phyloP scores from a whole-genome alignment of 2,113 vertebrate genomes.

The Xiphophorus maculatus region DNA sequence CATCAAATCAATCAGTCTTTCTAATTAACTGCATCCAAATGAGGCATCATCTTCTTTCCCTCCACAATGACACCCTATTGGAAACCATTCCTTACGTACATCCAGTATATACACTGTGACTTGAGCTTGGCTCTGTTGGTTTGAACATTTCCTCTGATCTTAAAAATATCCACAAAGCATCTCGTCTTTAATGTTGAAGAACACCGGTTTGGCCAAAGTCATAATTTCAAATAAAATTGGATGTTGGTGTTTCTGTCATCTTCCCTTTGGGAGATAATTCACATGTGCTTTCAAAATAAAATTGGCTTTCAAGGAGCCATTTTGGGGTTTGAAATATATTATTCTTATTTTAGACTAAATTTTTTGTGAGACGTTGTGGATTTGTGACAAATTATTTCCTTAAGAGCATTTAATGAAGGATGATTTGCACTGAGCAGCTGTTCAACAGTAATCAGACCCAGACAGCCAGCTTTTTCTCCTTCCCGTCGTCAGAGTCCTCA shows the following conservation, averaged over 20 bases:
- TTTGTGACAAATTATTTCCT: slow-evolving; percentile 52
- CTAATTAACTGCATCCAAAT: slow-evolving; percentile 81
- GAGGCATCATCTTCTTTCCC: slow-evolving; percentile 46
- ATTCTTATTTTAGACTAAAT: slow-evolving; percentile 17
- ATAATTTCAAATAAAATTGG: not conserved
- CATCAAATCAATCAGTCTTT: slow-evolving; percentile 80
- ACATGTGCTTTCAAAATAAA: not conserved
- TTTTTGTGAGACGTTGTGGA: slow-evolving; percentile 35
- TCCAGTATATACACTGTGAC: slow-evolving; percentile 29
- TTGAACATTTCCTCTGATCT: slow-evolving; percentile 34
- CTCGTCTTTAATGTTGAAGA: slow-evolving; percentile 8
- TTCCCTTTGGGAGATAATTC: not conserved
- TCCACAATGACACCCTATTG: slow-evolving; percentile 51
- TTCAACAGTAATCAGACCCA: slow-evolving; percentile 49
- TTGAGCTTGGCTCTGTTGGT: slow-evolving; percentile 48
- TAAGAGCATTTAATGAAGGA: slow-evolving; percentile 57
- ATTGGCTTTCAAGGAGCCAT: not conserved
- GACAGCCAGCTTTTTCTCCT: slow-evolving; percentile 37
- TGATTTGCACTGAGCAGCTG: slow-evolving; percentile 67
- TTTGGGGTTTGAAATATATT: not conserved
- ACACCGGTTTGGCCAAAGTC: slow-evolving; percentile 4
- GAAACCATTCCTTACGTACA: slow-evolving; percentile 38
- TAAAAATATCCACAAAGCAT: not conserved
- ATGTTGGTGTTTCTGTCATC: not conserved
- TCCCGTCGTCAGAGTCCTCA: slow-evolving; percentile 29